Percentiles rank a stretch among this genome's conserved stretches.
Evolutionary conservation across 2,888 invertebrate genomes (phyloP).

Genomic region (Ischnus inquisitorius): DNA sequence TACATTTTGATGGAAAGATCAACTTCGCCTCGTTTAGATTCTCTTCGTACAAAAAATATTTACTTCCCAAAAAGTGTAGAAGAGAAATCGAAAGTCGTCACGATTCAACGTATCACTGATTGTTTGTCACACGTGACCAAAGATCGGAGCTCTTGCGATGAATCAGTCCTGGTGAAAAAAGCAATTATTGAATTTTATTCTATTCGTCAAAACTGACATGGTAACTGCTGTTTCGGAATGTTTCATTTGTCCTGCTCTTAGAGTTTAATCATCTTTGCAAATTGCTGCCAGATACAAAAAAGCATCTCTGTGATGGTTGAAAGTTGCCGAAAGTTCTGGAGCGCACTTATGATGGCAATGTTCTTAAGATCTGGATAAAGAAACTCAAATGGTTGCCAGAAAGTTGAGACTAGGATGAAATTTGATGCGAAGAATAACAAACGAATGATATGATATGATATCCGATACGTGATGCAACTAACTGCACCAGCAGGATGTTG

Average conservation of each 20-base stretch:
- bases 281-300: no score
- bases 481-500: neutral
- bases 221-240: no score
- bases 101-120: neutral
- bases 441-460: neutral
- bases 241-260: no score
- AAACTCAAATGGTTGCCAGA: neutral
- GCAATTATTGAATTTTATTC: no score
- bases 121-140: no score
- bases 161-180: neutral
- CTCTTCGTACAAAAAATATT: neutral
- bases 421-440: neutral
- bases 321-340: no score
- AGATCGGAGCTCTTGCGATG: neutral
- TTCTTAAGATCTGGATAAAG: neutral
- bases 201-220: no score
- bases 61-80: neutral
- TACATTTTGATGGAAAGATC: conserved; percentile 29
- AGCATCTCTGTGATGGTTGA: no score
- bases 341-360: no score
- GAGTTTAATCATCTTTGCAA: no score
- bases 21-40: neutral
- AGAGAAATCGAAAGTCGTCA: neutral
- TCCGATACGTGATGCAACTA: neutral
- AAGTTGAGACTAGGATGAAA: neutral